phyloP scores from a whole-genome alignment of 2,797 vertebrate species.

The Anniella stebbinsi region DNA sequence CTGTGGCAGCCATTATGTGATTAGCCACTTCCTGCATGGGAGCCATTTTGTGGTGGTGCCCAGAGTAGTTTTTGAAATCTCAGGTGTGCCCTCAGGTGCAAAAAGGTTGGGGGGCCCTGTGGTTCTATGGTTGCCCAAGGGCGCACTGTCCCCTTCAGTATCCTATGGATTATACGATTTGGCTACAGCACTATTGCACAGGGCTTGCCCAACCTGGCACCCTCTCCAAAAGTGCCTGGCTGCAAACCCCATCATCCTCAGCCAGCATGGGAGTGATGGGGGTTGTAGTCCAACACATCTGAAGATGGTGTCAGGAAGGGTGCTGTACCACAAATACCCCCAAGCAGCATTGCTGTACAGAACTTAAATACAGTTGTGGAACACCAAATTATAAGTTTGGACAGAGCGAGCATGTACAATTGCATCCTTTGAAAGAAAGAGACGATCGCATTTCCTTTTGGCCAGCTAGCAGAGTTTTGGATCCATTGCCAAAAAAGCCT shows the following conservation, averaged over 20 bases:
- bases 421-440: background rate
- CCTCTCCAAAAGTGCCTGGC: no score
- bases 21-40: no score
- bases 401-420: background rate
- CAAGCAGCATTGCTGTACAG: no score
- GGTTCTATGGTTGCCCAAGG: background rate
- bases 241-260: no score
- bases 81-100: no score
- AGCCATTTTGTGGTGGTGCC: no score
- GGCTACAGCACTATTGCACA: background rate
- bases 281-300: background rate
- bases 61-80: no score
- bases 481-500: background rate
- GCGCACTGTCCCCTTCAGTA: background rate
- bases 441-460: accelerated
- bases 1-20: no score
- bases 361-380: background rate
- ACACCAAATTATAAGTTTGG: background rate
- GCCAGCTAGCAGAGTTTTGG: accelerated
- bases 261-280: no score
- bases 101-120: no score
- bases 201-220: no score
- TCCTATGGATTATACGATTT: background rate
- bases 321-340: background rate
- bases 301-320: no score